These are phyloP conservation scores for Daphoenositta chrysoptera DNA, from an alignment of 2,113 vertebrate species.

Conservation along the genomic window DNA sequence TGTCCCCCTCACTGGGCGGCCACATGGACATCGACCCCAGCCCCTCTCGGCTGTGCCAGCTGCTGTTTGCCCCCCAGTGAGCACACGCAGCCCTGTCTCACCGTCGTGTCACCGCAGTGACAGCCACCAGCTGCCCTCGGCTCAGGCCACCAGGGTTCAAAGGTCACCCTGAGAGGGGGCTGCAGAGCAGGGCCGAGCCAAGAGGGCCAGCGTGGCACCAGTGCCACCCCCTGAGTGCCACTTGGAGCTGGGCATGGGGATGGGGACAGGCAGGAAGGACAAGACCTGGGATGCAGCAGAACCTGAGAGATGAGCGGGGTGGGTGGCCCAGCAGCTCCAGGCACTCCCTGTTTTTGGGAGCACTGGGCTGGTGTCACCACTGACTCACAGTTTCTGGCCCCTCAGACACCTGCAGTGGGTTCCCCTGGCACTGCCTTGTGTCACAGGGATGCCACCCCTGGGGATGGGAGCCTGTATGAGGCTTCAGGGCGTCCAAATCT, in stretches of 20 bases:
- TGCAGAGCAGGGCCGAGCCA: background rate
- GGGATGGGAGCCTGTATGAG: rapidly evolving
- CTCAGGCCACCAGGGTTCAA: background rate
- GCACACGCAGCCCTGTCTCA: rapidly evolving
- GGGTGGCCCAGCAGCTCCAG: background rate
- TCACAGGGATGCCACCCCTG: background rate
- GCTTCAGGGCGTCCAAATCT: background rate
- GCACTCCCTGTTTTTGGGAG: rapidly evolving
- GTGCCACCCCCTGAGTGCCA: background rate
- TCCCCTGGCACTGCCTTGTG: rapidly evolving
- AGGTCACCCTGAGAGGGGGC: background rate
- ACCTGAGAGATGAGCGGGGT: rapidly evolving
- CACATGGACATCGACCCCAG: rapidly evolving
- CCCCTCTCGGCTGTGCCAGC: background rate
- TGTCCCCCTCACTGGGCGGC: rapidly evolving
- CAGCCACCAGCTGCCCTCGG: background rate
- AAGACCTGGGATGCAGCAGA: background rate
- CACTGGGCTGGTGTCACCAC: rapidly evolving
- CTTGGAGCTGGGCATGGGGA: background rate
- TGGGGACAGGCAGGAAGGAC: background rate
- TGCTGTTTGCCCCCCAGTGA: rapidly evolving
- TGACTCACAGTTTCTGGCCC: background rate
- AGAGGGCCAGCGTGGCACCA: background rate
- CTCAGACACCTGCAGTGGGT: rapidly evolving
- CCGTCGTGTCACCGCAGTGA: background rate